Conservation (phyloP, 2,888 invertebrate genomes). For the Acrobasis suavella region DNA sequence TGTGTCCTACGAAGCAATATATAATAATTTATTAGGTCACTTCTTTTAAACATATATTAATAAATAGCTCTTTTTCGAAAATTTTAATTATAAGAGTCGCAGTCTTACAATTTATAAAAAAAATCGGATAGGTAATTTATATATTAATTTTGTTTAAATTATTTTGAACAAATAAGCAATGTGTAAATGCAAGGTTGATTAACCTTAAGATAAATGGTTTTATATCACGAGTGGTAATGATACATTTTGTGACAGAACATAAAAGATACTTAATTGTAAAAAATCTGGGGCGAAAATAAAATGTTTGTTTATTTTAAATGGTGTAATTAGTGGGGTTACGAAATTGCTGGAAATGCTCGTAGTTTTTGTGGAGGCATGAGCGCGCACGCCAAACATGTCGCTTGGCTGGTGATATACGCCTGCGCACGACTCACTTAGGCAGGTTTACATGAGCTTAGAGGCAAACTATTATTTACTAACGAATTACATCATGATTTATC, state of each 20-base stretch:
- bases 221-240: not conserved
- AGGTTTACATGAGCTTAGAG: not conserved
- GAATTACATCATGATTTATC: no score
- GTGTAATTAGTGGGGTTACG: slow-evolving; percentile 60
- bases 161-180: not conserved
- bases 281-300: slow-evolving; percentile 28
- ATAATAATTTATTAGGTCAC: no score
- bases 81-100: no score
- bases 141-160: no score
- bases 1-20: not conserved
- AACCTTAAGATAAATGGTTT: not conserved
- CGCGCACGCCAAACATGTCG: slow-evolving; percentile 53
- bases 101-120: no score
- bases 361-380: slow-evolving; percentile 56
- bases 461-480: not conserved
- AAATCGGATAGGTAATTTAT: no score
- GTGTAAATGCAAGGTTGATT: not conserved
- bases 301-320: slow-evolving; percentile 41
- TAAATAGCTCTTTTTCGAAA: no score
- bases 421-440: slow-evolving; percentile 43
- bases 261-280: slow-evolving; percentile 7
- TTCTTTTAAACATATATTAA: no score
- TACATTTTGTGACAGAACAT: not conserved
- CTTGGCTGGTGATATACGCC: slow-evolving; percentile 45
- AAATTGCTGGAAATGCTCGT: slow-evolving; percentile 58